Conservation (phyloP, 2,888 invertebrate species). For the Siphonodentalium dalli region DNA sequence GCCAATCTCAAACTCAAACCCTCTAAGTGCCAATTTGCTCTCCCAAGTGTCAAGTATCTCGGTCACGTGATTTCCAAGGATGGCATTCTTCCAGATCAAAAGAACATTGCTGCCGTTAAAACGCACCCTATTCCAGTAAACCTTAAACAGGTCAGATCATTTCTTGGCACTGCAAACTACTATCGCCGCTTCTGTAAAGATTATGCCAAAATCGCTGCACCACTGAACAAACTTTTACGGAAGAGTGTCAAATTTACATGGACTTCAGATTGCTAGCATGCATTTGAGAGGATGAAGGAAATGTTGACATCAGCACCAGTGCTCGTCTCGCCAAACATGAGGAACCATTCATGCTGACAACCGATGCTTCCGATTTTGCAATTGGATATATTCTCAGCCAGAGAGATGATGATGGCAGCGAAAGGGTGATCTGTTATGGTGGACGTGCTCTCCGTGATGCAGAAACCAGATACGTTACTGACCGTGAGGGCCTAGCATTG, state of each 20-base stretch:
- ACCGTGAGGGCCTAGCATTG: constrained; percentile 25
- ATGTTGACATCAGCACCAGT: constrained; percentile 31
- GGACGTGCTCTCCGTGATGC: constrained; percentile 9
- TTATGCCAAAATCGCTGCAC: constrained; percentile 41
- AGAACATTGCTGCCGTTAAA: constrained; percentile 24
- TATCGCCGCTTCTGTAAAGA: constrained; percentile 58
- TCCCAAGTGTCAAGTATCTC: constrained; percentile 27
- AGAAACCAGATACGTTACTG: constrained; percentile 20
- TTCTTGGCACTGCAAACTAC: constrained; percentile 48
- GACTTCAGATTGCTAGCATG: constrained; percentile 41
- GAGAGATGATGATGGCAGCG: constrained; percentile 12
- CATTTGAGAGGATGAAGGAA: constrained; percentile 51
- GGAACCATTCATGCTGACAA: constrained; percentile 22
- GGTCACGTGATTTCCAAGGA: constrained; percentile 34
- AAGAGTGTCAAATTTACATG: constrained; percentile 45
- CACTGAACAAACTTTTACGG: constrained; percentile 48
- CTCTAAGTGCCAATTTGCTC: constrained; percentile 32
- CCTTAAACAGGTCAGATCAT: constrained; percentile 28
- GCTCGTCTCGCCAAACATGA: constrained; percentile 32
- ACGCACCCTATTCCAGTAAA: constrained; percentile 28
- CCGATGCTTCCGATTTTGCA: constrained; percentile 25
- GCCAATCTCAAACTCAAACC: constrained; percentile 24
- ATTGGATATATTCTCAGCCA: constrained; percentile 32
- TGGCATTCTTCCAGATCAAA: constrained; percentile 28
- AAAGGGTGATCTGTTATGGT: constrained; percentile 24